phyloP scores from a whole-genome alignment of 2,888 invertebrate species.

The Ophion ventricosus region DNA sequence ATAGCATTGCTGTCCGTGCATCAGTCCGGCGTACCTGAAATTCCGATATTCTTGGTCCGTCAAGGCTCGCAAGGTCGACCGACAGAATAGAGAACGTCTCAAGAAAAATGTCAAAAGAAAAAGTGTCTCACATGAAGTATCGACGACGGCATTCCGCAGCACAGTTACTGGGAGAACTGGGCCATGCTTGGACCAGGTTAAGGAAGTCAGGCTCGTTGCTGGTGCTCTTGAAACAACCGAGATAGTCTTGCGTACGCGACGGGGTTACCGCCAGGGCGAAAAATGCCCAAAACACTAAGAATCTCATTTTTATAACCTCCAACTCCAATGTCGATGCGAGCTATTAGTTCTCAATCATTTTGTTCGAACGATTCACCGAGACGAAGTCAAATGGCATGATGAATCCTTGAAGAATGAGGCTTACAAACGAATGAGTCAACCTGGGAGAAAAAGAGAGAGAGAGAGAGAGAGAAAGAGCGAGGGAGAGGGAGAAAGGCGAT shows the following conservation, averaged over 20 bases:
- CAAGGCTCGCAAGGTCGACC: too few relatives aligned
- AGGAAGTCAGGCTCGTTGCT: constrained; percentile 73
- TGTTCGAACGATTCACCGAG: not conserved
- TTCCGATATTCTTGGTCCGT: not conserved
- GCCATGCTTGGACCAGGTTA: constrained; percentile 68
- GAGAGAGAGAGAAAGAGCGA: constrained; percentile 11
- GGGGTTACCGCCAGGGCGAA: constrained; percentile 21
- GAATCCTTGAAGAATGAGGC: constrained; percentile 61
- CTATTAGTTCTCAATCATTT: not conserved
- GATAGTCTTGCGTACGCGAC: constrained; percentile 66
- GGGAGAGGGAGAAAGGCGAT: constrained; percentile 17
- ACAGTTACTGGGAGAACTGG: constrained; percentile 74
- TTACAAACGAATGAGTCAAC: constrained; percentile 53
- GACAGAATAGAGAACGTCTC: not conserved
- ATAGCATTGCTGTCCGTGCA: constrained; percentile 83
- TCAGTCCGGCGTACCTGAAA: constrained; percentile 83
- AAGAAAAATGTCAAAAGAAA: not conserved
- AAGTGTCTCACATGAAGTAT: constrained; percentile 78
- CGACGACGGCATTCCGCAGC: constrained; percentile 75
- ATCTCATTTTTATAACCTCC: constrained; percentile 30
- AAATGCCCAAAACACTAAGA: constrained; percentile 55
- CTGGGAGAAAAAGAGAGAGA: not conserved
- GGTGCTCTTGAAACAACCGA: constrained; percentile 77
- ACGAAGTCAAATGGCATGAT: constrained; percentile 10
- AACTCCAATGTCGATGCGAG: not conserved